A percentile compares a stretch with the other conserved stretches of the same genome.
phyloP scores from a whole-genome alignment of 2,113 vertebrate species.

The Muntiacus muntjak region DNA sequence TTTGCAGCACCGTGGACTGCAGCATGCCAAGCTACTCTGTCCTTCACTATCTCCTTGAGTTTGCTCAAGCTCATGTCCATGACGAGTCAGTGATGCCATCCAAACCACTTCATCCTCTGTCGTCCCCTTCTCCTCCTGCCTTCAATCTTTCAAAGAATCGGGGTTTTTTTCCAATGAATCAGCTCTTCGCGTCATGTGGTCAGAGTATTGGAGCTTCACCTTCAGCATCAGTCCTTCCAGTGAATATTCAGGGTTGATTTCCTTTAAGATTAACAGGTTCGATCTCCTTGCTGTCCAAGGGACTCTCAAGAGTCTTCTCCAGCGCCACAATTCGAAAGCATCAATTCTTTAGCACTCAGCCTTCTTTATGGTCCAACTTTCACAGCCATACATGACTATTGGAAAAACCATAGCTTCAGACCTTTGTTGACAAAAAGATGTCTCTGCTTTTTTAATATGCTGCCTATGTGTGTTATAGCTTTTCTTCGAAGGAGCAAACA shows the following conservation, averaged over 20 bases:
- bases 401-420: background rate
- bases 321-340: background rate
- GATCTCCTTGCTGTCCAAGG: background rate
- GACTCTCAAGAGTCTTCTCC: background rate
- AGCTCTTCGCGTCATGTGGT: accelerated
- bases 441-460: background rate
- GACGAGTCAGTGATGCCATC: background rate
- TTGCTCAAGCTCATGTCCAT: background rate
- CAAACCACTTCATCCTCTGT: background rate
- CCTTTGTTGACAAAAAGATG: background rate
- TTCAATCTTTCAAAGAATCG: background rate
- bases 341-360: background rate
- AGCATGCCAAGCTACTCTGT: background rate
- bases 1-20: background rate
- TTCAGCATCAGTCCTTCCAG: background rate
- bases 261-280: background rate
- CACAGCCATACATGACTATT: background rate
- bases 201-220: background rate
- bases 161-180: background rate
- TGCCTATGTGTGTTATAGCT: background rate
- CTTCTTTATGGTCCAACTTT: background rate
- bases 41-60: background rate
- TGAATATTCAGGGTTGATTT: background rate
- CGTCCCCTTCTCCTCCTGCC: background rate
- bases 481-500: background rate